Evolutionary conservation across 2,888 invertebrate genomes (phyloP), one percentile per base, ranked within the genome.

Genomic region (Platerodrilus igneus): DNA sequence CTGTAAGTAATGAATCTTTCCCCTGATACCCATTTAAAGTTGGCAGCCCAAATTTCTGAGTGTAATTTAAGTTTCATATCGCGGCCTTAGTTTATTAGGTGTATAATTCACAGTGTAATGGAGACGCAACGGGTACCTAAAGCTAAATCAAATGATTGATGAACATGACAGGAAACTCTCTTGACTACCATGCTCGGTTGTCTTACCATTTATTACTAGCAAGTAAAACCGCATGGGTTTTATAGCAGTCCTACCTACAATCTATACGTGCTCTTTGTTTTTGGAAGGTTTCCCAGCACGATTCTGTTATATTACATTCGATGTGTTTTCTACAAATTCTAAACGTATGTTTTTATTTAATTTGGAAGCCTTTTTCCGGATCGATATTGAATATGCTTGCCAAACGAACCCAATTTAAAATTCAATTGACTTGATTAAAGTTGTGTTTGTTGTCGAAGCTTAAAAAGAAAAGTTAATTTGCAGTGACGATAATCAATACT

Each of bases 121-220:
- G 14, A 23, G 21, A n/a, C 11, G n/a, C n/a, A n/a, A n/a, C n/a
- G 27, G 10, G 21, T 18, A 31, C 33, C 41, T 34, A 29, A 19
- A 41, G 31, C 15, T 26, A 33, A 23, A 26, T 31, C 33, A 15
- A 10, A 18, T 48, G 51, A 51, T 51, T 51, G 48, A 51, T 48
- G 47, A 34, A 22, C 15, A 21, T 34, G 29, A n/a, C n/a, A n/a
- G n/a, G n/a, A n/a, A 19, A 36, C 39, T 29, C 39, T 20, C 36
- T 18, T 29, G 46, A 39, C 47, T 54, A 54, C 56, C 58, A n/a
- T n/a, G n/a, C n/a, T n/a, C n/a, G n/a, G n/a, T n/a, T n/a, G n/a
- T n/a, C n/a, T n/a, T n/a, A n/a, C n/a, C n/a, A n/a, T n/a, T n/a
- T n/a, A n/a, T n/a, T n/a, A n/a, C n/a, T n/a, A n/a, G n/a, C n/a